phyloP scores from a whole-genome alignment of 2,797 vertebrate species.

The Alfaro cultratus region DNA sequence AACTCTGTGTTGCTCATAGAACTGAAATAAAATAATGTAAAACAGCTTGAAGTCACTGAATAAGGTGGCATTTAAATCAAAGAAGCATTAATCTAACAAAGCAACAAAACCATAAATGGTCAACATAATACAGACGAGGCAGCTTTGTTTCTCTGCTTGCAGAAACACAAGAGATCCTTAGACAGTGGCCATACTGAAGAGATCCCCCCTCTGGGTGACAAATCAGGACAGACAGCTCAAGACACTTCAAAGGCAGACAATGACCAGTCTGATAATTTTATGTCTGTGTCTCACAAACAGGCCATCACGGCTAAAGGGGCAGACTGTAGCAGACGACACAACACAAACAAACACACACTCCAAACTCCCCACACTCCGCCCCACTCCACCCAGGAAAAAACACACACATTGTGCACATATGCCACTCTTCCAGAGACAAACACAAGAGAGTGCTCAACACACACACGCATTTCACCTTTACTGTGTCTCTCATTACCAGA shows the following conservation, averaged over 20 bases:
- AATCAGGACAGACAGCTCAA: constrained; percentile 77
- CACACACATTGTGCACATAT: constrained; percentile 43
- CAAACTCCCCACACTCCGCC: constrained; percentile 31
- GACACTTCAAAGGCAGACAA: constrained; percentile 78
- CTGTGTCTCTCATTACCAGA: constrained; percentile 84
- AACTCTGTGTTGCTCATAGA: too few relatives aligned
- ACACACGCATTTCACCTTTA: constrained; percentile 81
- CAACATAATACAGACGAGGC: constrained; percentile 33
- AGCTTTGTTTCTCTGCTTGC: constrained; percentile 57
- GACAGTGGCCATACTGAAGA: constrained; percentile 75
- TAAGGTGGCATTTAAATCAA: constrained; percentile 8
- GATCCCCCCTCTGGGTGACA: constrained; percentile 71
- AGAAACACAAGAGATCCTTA: constrained; percentile 65
- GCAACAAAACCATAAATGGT: constrained; percentile 30
- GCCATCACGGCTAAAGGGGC: constrained; percentile 76
- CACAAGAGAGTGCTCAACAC: constrained; percentile 59
- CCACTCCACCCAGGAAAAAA: constrained; percentile 42
- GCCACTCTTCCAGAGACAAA: constrained; percentile 61
- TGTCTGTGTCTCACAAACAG: constrained; percentile 78
- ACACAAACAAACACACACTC: constrained; percentile 76
- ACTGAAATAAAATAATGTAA: not conserved
- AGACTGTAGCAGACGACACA: constrained; percentile 78
- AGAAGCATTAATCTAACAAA: constrained; percentile 18
- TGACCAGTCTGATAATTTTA: constrained; percentile 79
- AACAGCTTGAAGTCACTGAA: constrained; percentile 1